phyloP scores from a whole-genome alignment of 2,113 vertebrate species.

The Strigops habroptila region DNA sequence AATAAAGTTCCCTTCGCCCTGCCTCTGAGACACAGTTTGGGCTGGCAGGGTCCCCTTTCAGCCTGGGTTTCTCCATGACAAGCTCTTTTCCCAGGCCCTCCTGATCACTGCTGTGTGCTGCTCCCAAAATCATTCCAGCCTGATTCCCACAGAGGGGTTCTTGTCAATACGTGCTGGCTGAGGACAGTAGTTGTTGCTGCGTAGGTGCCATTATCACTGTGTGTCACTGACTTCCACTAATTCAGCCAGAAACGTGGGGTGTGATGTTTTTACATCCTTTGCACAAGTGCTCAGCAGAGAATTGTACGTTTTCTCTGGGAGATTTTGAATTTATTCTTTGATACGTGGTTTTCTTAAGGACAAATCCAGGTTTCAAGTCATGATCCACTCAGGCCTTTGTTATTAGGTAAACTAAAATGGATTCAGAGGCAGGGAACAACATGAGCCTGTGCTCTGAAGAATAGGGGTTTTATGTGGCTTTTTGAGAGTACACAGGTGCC shows the following conservation, averaged over 20 bases:
- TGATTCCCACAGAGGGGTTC: no score
- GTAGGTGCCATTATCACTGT: neutral
- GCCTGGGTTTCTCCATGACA: neutral
- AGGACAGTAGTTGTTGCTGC: neutral
- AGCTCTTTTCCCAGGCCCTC: neutral
- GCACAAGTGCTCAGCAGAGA: neutral
- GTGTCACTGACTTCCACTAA: neutral
- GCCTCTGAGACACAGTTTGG: neutral
- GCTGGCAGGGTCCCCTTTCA: neutral
- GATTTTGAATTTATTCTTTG: neutral
- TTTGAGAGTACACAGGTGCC: neutral
- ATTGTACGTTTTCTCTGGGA: accelerated
- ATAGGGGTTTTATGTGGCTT: neutral
- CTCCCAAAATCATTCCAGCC: neutral
- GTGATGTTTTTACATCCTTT: neutral
- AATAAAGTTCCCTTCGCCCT: neutral
- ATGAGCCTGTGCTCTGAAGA: neutral
- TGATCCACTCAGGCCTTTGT: neutral
- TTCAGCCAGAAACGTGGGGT: accelerated
- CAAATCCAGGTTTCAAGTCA: neutral
- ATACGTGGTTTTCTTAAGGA: neutral
- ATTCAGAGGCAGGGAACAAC: neutral
- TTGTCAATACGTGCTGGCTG: no score
- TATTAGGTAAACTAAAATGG: neutral
- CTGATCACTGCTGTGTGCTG: neutral